phyloP scores from a whole-genome alignment of 2,797 vertebrate genomes.

The Clarias fuscus region DNA sequence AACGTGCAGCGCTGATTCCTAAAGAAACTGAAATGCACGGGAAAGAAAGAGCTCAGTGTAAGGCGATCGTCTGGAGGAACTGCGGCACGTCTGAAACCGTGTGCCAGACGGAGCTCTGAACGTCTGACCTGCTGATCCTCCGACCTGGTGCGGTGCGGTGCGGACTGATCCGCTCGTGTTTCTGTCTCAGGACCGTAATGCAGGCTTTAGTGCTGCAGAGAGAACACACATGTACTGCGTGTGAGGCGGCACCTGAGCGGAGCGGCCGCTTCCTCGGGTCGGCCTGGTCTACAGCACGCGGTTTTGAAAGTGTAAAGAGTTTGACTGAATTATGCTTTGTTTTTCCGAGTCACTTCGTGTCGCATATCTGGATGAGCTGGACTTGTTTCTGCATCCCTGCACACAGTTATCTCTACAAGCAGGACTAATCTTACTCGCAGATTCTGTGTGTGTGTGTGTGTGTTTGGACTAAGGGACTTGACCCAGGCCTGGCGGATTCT shows the following conservation, averaged over 20 bases:
- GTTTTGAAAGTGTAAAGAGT: background rate
- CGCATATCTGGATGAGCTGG: background rate
- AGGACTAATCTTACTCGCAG: background rate
- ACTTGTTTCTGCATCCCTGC: background rate
- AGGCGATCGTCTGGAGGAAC: background rate
- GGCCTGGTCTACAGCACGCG: background rate
- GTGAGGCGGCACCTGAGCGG: background rate
- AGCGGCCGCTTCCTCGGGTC: too few species aligned
- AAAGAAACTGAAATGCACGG: background rate
- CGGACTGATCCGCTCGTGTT: background rate
- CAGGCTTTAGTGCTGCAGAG: slow-evolving; percentile 20
- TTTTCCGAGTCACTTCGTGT: slow-evolving; percentile 10
- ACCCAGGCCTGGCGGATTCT: slow-evolving; percentile 61
- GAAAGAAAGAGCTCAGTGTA: background rate
- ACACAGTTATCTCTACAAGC: background rate
- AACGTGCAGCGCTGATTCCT: background rate
- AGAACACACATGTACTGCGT: slow-evolving; percentile 44
- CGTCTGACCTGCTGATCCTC: slow-evolving; percentile 17
- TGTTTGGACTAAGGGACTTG: slow-evolving; percentile 67
- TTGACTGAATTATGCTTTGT: background rate
- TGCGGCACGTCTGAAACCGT: background rate
- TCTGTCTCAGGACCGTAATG: background rate
- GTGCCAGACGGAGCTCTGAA: background rate
- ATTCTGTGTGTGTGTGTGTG: slow-evolving; percentile 17
- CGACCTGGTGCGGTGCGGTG: background rate